Percentiles rank a stretch among this genome's conserved stretches.
phyloP scores from a whole-genome alignment of 2,888 invertebrate genomes.

The Sclerodermus sp. region DNA sequence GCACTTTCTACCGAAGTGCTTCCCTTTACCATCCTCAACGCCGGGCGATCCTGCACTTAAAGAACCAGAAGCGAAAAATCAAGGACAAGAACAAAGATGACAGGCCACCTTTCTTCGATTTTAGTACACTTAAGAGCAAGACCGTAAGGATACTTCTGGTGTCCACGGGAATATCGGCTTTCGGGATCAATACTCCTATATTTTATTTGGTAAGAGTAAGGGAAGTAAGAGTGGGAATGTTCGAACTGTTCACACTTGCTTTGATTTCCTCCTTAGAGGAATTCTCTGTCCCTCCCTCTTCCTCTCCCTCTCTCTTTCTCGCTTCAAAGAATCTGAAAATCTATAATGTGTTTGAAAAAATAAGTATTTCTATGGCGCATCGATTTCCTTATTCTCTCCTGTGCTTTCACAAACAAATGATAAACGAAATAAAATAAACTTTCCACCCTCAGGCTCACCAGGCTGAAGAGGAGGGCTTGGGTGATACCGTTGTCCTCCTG shows the following conservation, averaged over 20 bases:
- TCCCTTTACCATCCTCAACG: slow-evolving; percentile 86
- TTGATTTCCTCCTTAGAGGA: too few relatives aligned
- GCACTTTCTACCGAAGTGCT: slow-evolving; percentile 85
- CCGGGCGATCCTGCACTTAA: slow-evolving; percentile 83
- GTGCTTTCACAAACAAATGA: too few relatives aligned
- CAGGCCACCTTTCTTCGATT: slow-evolving; percentile 83
- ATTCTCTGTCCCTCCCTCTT: too few relatives aligned
- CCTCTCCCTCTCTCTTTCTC: neutral
- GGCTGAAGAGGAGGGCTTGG: slow-evolving; percentile 74
- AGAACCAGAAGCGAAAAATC: slow-evolving; percentile 83
- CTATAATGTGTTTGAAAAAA: too few relatives aligned
- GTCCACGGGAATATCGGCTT: slow-evolving; percentile 77
- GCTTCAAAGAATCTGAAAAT: too few relatives aligned
- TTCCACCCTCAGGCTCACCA: slow-evolving; percentile 71
- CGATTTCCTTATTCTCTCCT: too few relatives aligned
- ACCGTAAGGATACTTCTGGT: slow-evolving; percentile 80
- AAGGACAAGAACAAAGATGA: slow-evolving; percentile 81
- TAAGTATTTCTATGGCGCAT: too few relatives aligned
- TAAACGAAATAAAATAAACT: slow-evolving; percentile 1
- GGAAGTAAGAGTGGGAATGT: too few relatives aligned
- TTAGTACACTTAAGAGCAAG: slow-evolving; percentile 80
- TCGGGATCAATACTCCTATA: slow-evolving; percentile 84
- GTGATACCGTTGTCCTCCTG: slow-evolving; percentile 66
- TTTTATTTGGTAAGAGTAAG: slow-evolving; percentile 71
- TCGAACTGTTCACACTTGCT: too few relatives aligned